Evolutionary conservation across 2,888 invertebrate species (phyloP).

Genomic region (Erebia epiphron): DNA sequence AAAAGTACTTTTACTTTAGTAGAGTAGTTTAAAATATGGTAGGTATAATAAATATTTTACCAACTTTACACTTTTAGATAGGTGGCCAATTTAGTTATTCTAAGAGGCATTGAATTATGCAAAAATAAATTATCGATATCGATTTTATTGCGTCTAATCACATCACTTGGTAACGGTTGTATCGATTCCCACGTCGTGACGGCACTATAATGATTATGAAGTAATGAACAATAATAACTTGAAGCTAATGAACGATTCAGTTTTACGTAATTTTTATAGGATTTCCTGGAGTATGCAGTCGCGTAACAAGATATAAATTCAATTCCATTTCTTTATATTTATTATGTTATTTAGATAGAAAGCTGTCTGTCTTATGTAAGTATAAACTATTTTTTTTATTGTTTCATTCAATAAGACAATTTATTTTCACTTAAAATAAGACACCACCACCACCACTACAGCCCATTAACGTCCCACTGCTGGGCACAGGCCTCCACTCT

Average conservation of each 20-base stretch:
- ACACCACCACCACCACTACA: too few species aligned
- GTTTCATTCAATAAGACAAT: too few species aligned
- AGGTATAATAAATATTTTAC: too few species aligned
- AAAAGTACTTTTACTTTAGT: neutral
- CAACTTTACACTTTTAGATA: neutral
- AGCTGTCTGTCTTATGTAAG: neutral
- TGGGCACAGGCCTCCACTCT: too few species aligned
- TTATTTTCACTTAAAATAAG: neutral
- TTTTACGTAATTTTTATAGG: slow-evolving; percentile 20
- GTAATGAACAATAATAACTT: slow-evolving; percentile 20
- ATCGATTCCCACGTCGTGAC: slow-evolving; percentile 24
- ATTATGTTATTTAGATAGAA: neutral
- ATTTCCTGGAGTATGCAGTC: slow-evolving; percentile 10
- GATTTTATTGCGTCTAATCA: neutral
- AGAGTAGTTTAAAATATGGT: too few species aligned
- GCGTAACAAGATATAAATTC: neutral
- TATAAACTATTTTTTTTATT: too few species aligned
- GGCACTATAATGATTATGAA: slow-evolving; percentile 20
- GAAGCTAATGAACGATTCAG: slow-evolving; percentile 11
- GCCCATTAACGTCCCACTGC: too few species aligned
- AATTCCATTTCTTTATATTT: neutral
- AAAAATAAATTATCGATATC: slow-evolving; percentile 4
- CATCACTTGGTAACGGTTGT: slow-evolving; percentile 22
- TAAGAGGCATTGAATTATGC: neutral
- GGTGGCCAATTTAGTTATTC: neutral